Evolutionary conservation across 2,888 invertebrate species (phyloP).

Genomic region (Lingula anatina): DNA sequence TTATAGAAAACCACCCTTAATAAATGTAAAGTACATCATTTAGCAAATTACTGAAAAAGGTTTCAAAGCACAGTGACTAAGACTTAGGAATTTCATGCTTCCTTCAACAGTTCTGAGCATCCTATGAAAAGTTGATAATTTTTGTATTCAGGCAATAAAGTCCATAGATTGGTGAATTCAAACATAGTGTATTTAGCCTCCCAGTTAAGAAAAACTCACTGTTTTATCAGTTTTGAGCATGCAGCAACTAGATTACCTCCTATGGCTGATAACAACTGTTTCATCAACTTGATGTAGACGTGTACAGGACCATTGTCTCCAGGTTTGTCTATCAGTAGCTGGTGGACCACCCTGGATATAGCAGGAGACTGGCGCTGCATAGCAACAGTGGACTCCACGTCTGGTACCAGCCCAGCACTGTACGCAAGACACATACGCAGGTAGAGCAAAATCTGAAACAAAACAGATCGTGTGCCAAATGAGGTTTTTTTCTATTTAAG

Average conservation of each 20-base stretch:
- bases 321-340: slow-evolving; percentile 63
- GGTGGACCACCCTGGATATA: slow-evolving; percentile 47
- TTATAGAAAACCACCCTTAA: not conserved
- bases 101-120: too few relatives aligned
- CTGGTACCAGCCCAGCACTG: slow-evolving; percentile 56
- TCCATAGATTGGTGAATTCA: too few relatives aligned
- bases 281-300: slow-evolving; percentile 38
- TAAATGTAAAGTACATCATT: too few relatives aligned
- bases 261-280: slow-evolving; percentile 58
- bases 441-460: slow-evolving; percentile 69
- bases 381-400: slow-evolving; percentile 28
- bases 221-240: too few relatives aligned
- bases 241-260: slow-evolving; percentile 58
- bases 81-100: too few relatives aligned
- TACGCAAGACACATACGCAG: slow-evolving; percentile 72
- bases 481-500: too few relatives aligned
- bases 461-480: not conserved
- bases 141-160: too few relatives aligned
- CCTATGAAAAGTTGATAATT: too few relatives aligned
- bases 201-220: too few relatives aligned
- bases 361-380: slow-evolving; percentile 40
- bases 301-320: slow-evolving; percentile 31
- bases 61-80: too few relatives aligned
- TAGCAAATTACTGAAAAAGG: too few relatives aligned
- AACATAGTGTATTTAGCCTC: too few relatives aligned